phyloP scores from a whole-genome alignment of 30 jellyfish, hydroid and myxozoan genomes.

The Phacellophora camtschatica region DNA sequence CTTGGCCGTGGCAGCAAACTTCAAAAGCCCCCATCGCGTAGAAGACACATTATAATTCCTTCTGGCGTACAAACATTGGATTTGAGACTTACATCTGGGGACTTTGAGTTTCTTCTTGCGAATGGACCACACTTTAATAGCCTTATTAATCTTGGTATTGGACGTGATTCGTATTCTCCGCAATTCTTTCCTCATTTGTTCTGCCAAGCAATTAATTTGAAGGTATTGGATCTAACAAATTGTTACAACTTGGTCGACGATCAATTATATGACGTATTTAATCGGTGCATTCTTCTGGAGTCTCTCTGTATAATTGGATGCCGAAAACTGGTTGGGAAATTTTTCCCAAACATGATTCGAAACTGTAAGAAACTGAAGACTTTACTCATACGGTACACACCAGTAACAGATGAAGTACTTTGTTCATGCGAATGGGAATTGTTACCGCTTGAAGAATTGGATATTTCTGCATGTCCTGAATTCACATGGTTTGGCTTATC shows the following conservation, averaged over 20 bases:
- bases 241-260: constrained; percentile 77
- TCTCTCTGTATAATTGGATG: constrained; percentile 92
- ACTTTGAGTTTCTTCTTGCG: constrained; percentile 73
- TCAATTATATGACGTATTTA: constrained; percentile 53
- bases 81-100: constrained; percentile 82
- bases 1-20: constrained; percentile 79
- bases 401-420: constrained; percentile 68
- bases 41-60: constrained; percentile 61
- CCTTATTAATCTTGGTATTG: constrained; percentile 75
- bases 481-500: constrained; percentile 81
- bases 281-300: constrained; percentile 58
- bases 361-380: constrained; percentile 73
- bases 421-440: constrained; percentile 72
- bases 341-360: constrained; percentile 61
- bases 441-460: constrained; percentile 85
- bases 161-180: constrained; percentile 57
- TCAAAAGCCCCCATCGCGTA: constrained; percentile 29
- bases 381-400: constrained; percentile 77
- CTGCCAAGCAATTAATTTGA: constrained; percentile 51
- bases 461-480: constrained; percentile 96
- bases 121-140: constrained; percentile 46
- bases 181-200: constrained; percentile 63
- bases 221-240: constrained; percentile 77
- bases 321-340: constrained; percentile 77
- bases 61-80: constrained; percentile 65